phyloP scores from a whole-genome alignment of 2,797 vertebrate genomes.

The Macropodus opercularis region DNA sequence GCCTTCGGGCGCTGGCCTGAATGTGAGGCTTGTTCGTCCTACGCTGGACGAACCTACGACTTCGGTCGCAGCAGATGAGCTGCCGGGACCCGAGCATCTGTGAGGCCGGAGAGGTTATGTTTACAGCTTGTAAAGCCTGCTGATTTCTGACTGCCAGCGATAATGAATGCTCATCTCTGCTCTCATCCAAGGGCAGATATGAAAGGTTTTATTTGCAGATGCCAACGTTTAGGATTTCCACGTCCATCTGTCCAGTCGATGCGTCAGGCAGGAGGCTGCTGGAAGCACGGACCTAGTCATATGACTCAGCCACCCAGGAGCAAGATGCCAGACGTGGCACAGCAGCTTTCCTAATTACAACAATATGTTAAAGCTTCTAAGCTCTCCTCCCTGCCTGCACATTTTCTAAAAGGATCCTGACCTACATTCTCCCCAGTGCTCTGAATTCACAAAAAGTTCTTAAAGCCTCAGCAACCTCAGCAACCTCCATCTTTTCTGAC shows the following conservation, averaged over 20 bases:
- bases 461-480: slow-evolving; percentile 53
- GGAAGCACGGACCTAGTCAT: slow-evolving; percentile 50
- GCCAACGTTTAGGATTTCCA: slow-evolving; percentile 42
- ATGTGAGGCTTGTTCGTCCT: slow-evolving; percentile 3
- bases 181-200: slow-evolving; percentile 25
- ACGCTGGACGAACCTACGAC: neutral
- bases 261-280: slow-evolving; percentile 34
- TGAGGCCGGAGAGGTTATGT: slow-evolving; percentile 44
- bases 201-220: slow-evolving; percentile 39
- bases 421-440: slow-evolving; percentile 69
- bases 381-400: slow-evolving; percentile 39
- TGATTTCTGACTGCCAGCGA: slow-evolving; percentile 44
- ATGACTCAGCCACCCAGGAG: slow-evolving; percentile 59
- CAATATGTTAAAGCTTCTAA: slow-evolving; percentile 66
- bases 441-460: slow-evolving; percentile 50
- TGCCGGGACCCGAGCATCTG: slow-evolving; percentile 42
- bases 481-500: slow-evolving; percentile 43
- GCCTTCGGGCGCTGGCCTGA: neutral
- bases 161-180: slow-evolving; percentile 46
- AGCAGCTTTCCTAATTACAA: slow-evolving; percentile 65
- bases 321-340: slow-evolving; percentile 52
- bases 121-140: slow-evolving; percentile 45
- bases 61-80: neutral
- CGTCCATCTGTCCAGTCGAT: slow-evolving; percentile 53
- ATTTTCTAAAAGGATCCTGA: slow-evolving; percentile 63